Evolutionary conservation across 1,140 invertebrate species (phyloP).

Genomic region (Hypsibius dujardini): DNA sequence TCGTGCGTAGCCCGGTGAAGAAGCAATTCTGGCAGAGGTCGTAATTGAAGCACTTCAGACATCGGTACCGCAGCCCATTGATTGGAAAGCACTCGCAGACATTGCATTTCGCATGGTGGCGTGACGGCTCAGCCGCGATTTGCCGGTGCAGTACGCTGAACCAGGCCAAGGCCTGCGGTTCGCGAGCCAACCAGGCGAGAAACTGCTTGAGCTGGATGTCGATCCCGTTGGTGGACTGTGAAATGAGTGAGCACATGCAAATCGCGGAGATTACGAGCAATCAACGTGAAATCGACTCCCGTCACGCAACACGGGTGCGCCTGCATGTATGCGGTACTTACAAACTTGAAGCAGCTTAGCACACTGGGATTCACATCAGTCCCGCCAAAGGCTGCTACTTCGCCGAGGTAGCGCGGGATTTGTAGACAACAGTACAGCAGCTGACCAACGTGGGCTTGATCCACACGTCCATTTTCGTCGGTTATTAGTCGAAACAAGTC

Average conservation of each 20-base stretch:
- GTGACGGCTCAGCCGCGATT: constrained; percentile 74
- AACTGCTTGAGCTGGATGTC: constrained; percentile 62
- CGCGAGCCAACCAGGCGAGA: constrained; percentile 79
- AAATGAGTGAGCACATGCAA: too few species aligned
- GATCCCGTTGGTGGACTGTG: constrained; percentile 25
- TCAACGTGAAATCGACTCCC: constrained; percentile 20
- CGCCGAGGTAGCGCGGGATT: constrained; percentile 79
- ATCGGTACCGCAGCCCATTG: constrained; percentile 85
- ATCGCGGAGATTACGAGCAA: constrained; percentile 24
- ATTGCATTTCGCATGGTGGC: constrained; percentile 97
- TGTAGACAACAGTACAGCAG: constrained; percentile 49
- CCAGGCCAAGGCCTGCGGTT: constrained; percentile 96
- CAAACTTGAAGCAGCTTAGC: constrained; percentile 63
- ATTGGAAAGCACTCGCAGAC: constrained; percentile 98
- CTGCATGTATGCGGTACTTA: constrained; percentile 23
- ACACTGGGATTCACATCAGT: constrained; percentile 97
- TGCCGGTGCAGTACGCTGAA: constrained; percentile 85
- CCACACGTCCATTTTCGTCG: constrained; percentile 73
- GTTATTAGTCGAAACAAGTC: constrained; percentile 88
- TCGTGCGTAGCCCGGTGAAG: constrained; percentile 85
- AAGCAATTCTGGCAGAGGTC: constrained; percentile 99
- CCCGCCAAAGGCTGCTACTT: constrained; percentile 95
- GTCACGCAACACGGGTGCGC: constrained; percentile 7
- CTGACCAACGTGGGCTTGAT: constrained; percentile 81
- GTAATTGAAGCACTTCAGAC: constrained; percentile 97